A percentile compares a stretch with the other conserved stretches of the same genome.
These are phyloP conservation scores for Lampris megalopsis DNA, from an alignment of 2,113 vertebrate species.

Conservation along the genomic window DNA sequence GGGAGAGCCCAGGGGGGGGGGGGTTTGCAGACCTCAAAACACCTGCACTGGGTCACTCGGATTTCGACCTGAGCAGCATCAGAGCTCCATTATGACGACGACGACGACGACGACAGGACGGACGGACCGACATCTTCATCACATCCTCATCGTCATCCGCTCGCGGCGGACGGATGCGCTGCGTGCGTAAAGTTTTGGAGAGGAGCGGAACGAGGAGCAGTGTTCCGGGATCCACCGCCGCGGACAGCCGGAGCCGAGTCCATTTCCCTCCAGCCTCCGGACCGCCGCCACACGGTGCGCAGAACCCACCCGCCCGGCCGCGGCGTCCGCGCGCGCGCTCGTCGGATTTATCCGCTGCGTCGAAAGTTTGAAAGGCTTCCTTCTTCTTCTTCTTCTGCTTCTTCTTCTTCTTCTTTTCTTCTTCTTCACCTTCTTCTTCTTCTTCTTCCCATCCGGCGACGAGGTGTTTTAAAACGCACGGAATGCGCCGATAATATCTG, in stretches of 20 bases:
- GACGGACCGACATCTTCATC: slow-evolving; percentile 15
- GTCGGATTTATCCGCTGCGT: too few relatives aligned
- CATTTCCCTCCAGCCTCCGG: too few relatives aligned
- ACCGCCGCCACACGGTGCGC: too few relatives aligned
- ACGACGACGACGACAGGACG: slow-evolving; percentile 8
- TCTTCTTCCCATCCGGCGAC: slow-evolving; percentile 37
- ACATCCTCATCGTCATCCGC: slow-evolving; percentile 27
- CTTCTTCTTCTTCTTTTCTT: neutral
- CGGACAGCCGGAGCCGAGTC: too few relatives aligned
- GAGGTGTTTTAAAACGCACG: slow-evolving; percentile 48
- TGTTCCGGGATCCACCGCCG: slow-evolving; percentile 30
- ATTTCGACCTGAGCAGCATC: slow-evolving; percentile 31
- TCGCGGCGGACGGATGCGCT: slow-evolving; percentile 11
- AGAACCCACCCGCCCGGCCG: too few relatives aligned
- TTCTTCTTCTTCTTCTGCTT: too few relatives aligned
- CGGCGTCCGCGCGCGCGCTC: too few relatives aligned
- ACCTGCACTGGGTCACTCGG: slow-evolving; percentile 77
- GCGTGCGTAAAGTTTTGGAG: slow-evolving; percentile 46
- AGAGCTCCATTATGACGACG: slow-evolving; percentile 14
- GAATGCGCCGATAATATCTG: slow-evolving; percentile 76
- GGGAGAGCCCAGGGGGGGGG: slow-evolving; percentile 70
- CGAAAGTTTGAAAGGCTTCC: too few relatives aligned
- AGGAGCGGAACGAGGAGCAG: slow-evolving; percentile 8
- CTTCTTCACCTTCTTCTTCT: too few relatives aligned
- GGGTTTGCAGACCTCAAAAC: slow-evolving; percentile 53